phyloP scores from a whole-genome alignment of 2,113 vertebrate species.

The Plestiodon gilberti region DNA sequence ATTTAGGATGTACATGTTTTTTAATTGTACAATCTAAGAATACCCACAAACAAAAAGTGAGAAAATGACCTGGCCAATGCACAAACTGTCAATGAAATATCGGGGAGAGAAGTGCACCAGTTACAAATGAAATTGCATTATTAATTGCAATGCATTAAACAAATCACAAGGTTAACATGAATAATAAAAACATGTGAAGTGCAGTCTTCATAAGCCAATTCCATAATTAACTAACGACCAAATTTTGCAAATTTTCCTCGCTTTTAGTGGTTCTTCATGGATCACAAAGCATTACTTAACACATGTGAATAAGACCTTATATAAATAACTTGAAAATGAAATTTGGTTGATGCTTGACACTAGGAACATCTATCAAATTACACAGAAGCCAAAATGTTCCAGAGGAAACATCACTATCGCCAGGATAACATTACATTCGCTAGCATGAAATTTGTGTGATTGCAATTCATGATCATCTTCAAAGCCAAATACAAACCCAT shows the following conservation, averaged over 20 bases:
- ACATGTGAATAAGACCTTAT: slow-evolving; percentile 4
- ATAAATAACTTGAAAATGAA: slow-evolving; percentile 18
- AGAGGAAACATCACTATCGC: background rate
- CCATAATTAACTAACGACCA: slow-evolving; percentile 7
- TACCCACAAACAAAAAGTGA: background rate
- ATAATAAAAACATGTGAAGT: background rate
- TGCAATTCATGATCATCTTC: slow-evolving; percentile 10
- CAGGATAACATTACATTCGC: slow-evolving; percentile 5
- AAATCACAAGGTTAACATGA: slow-evolving; percentile 20
- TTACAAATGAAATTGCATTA: slow-evolving; percentile 32
- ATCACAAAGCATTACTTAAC: slow-evolving; percentile 34
- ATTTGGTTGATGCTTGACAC: slow-evolving; percentile 18
- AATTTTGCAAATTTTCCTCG: background rate
- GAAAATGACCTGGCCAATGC: slow-evolving; percentile 23
- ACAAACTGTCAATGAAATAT: slow-evolving; percentile 27
- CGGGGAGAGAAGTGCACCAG: slow-evolving; percentile 28
- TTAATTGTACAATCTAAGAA: background rate
- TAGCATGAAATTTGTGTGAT: slow-evolving; percentile 25
- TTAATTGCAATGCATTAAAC: slow-evolving; percentile 36
- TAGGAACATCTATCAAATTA: background rate
- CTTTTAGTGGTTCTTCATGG: slow-evolving; percentile 9
- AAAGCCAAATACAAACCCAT: slow-evolving; percentile 28
- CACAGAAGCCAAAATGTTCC: background rate
- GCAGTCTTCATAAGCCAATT: slow-evolving; percentile 30
- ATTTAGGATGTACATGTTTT: background rate